A percentile compares a stretch with the other conserved stretches of the same genome.
phyloP scores from a whole-genome alignment of 2,797 vertebrate genomes.

The Parambassis ranga region DNA sequence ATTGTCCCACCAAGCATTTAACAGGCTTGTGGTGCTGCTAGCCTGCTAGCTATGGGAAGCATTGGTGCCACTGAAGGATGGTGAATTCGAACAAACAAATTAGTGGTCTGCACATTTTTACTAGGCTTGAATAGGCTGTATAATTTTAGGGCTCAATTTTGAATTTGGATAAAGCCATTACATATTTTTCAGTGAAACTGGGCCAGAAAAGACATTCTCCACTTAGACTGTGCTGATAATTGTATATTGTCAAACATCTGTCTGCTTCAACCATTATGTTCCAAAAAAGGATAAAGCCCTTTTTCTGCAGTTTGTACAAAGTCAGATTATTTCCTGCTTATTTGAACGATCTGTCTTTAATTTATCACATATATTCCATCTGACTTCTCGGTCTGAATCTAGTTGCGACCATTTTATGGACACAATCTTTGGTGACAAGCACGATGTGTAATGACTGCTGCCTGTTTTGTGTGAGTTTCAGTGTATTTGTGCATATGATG shows the following conservation, averaged over 20 bases:
- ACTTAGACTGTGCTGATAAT: too few relatives aligned
- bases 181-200: too few relatives aligned
- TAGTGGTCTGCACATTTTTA: too few relatives aligned
- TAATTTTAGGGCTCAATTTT: too few relatives aligned
- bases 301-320: slow-evolving; percentile 13
- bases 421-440: slow-evolving; percentile 37
- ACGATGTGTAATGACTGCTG: slow-evolving; percentile 26
- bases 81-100: too few relatives aligned
- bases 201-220: too few relatives aligned
- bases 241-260: neutral
- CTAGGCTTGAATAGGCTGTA: too few relatives aligned
- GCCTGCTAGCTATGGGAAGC: too few relatives aligned
- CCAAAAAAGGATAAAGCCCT: neutral
- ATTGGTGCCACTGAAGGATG: too few relatives aligned
- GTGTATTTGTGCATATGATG: slow-evolving; percentile 30
- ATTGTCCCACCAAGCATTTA: too few relatives aligned
- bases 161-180: too few relatives aligned
- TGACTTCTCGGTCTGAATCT: slow-evolving; percentile 30
- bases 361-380: slow-evolving; percentile 29
- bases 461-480: slow-evolving; percentile 22
- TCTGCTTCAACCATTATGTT: neutral
- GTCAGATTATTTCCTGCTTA: slow-evolving; percentile 17
- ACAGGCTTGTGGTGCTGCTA: too few relatives aligned
- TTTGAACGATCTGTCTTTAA: slow-evolving; percentile 56
- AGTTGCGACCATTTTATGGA: slow-evolving; percentile 36